These are phyloP conservation scores for Seriola quinqueradiata DNA, from an alignment of 2,113 vertebrate genomes.

Conservation along the genomic window DNA sequence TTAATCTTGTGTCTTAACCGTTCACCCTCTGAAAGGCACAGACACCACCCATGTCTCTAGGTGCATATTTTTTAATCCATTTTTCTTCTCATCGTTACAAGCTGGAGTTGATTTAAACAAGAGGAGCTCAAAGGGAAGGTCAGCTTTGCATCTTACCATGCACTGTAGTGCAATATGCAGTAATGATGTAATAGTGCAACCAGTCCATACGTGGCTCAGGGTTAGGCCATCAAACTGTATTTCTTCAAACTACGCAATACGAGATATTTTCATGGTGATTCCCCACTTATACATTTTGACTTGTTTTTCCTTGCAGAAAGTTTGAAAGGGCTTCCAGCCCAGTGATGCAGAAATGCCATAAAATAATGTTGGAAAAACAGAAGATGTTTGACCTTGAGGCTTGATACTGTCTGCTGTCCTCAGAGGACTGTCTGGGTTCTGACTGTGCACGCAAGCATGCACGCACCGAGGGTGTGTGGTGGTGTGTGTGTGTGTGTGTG, in stretches of 20 bases:
- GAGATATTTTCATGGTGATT: conserved; percentile 23
- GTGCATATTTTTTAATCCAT: neutral
- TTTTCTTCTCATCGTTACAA: neutral
- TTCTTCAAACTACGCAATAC: conserved; percentile 5
- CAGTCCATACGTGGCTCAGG: neutral
- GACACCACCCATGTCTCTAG: too few relatives aligned
- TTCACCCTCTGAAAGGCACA: neutral
- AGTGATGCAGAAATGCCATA: conserved; percentile 54
- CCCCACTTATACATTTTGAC: conserved; percentile 27
- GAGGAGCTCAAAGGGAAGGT: neutral
- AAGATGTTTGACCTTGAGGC: conserved; percentile 63
- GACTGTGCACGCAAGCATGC: conserved; percentile 14
- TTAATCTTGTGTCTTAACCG: neutral
- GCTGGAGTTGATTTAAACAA: neutral
- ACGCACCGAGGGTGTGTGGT: conserved; percentile 2
- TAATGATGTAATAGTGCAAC: neutral
- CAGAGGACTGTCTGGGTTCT: conserved; percentile 55
- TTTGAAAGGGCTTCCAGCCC: conserved; percentile 43
- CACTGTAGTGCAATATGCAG: neutral
- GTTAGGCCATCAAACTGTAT: conserved; percentile 33
- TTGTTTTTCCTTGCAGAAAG: conserved; percentile 26
- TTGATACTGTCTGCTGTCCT: conserved; percentile 48
- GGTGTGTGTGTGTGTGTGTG: neutral
- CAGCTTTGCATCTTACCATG: neutral
- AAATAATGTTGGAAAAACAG: conserved; percentile 46